Conservation (phyloP, 2,888 invertebrate species). For the Trissolcus brochymenae region DNA sequence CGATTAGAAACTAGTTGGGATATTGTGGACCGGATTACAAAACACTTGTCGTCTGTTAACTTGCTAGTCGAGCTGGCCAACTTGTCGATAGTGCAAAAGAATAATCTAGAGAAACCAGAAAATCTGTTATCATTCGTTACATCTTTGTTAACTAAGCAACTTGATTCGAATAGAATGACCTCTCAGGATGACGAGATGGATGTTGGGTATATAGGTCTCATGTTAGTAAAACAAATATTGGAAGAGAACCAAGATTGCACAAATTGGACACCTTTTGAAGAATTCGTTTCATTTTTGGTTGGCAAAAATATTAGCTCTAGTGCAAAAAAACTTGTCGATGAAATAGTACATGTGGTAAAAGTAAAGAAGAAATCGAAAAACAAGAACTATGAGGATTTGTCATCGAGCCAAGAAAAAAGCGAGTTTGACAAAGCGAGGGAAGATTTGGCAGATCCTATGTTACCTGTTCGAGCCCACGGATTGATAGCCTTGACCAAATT, state of each 20-base stretch:
- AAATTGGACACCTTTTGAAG: conserved; percentile 69
- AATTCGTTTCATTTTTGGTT: conserved; percentile 68
- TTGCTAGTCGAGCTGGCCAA: conserved; percentile 71
- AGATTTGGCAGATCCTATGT: conserved; percentile 83
- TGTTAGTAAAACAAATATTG: conserved; percentile 74
- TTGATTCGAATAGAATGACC: conserved; percentile 24
- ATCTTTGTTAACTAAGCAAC: conserved; percentile 63
- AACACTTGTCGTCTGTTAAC: conserved; percentile 68
- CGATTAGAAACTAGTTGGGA: conserved; percentile 62
- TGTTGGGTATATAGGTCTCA: conserved; percentile 71
- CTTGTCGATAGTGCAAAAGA: conserved; percentile 69
- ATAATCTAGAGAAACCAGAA: conserved; percentile 70
- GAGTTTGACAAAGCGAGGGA: conserved; percentile 81
- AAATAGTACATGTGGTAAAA: conserved; percentile 69
- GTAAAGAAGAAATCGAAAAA: conserved; percentile 63
- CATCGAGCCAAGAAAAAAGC: conserved; percentile 67
- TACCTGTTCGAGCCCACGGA: conserved; percentile 90
- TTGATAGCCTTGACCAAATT: conserved; percentile 84
- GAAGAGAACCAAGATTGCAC: conserved; percentile 61
- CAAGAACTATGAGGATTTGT: conserved; percentile 66
- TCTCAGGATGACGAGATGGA: conserved; percentile 58
- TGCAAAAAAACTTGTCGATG: conserved; percentile 64
- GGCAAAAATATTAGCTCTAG: conserved; percentile 47
- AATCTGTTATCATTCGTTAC: conserved; percentile 72
- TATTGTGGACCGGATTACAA: conserved; percentile 63